These are phyloP conservation scores for Pseudonaja textilis DNA, from an alignment of 2,113 vertebrate species.

Conservation along the genomic window DNA sequence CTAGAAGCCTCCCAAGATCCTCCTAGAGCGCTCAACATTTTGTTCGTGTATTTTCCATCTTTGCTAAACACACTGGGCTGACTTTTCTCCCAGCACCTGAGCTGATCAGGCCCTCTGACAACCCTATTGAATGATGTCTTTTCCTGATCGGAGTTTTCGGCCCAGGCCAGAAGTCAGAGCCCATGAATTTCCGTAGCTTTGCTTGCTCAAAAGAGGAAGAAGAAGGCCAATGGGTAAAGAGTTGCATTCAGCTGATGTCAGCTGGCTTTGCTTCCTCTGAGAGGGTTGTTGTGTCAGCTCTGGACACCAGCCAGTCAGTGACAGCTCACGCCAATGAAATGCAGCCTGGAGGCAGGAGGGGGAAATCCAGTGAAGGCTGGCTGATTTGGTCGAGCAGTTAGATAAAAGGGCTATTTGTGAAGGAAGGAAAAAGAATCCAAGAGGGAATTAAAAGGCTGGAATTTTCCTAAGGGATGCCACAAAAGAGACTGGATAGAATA, in stretches of 20 bases:
- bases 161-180: neutral
- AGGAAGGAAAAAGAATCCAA: neutral
- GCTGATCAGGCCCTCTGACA: neutral
- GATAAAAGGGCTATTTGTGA: slow-evolving; percentile 28
- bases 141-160: neutral
- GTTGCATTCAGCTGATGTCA: slow-evolving; percentile 17
- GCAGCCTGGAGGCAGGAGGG: neutral
- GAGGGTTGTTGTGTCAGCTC: slow-evolving; percentile 16
- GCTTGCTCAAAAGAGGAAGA: neutral
- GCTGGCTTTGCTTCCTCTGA: slow-evolving; percentile 16
- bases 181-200: neutral
- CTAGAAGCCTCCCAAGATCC: neutral
- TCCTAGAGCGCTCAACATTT: neutral
- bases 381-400: neutral
- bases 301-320: neutral
- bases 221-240: neutral
- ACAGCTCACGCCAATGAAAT: slow-evolving; percentile 12
- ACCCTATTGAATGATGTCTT: neutral
- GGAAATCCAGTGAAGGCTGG: neutral
- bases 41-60: neutral
- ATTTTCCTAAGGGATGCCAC: slow-evolving; percentile 1
- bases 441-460: slow-evolving; percentile 7
- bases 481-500: neutral
- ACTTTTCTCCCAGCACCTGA: neutral
- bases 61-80: neutral